These are phyloP conservation scores for Acrocyrtus sp. DNA, from an alignment of 2,888 invertebrate genomes.

Conservation along the genomic window DNA sequence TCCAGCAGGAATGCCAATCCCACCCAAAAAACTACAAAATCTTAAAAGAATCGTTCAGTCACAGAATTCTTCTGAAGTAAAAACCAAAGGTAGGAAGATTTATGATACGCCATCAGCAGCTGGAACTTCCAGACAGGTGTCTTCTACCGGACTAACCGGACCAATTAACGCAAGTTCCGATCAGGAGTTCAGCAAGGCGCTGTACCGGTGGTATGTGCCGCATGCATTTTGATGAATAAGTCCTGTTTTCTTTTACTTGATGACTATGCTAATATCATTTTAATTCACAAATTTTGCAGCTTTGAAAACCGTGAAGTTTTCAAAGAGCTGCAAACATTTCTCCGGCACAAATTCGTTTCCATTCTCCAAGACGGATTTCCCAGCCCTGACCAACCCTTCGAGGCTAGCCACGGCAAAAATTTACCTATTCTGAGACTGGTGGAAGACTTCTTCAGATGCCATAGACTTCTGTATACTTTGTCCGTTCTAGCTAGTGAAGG, in stretches of 20 bases:
- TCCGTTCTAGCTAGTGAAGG: slow-evolving; percentile 59
- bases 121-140: slow-evolving; percentile 7
- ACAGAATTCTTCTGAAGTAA: not conserved
- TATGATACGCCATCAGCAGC: not conserved
- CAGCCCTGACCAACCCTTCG: slow-evolving; percentile 19
- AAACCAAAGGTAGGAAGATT: not conserved
- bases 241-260: not conserved
- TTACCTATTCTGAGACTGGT: slow-evolving; percentile 46
- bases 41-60: too few relatives aligned
- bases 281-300: too few relatives aligned
- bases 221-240: not conserved
- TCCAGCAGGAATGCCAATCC: too few relatives aligned
- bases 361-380: slow-evolving; percentile 60
- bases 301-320: slow-evolving; percentile 57
- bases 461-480: slow-evolving; percentile 56
- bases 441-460: slow-evolving; percentile 59
- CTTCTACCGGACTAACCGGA: not conserved
- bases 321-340: slow-evolving; percentile 57
- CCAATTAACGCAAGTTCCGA: slow-evolving; percentile 11
- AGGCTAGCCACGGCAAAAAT: slow-evolving; percentile 13
- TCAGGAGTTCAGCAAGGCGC: slow-evolving; percentile 41
- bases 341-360: slow-evolving; percentile 57
- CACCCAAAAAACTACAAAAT: slow-evolving; percentile 3
- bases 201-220: slow-evolving; percentile 50
- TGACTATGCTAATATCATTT: too few relatives aligned